Evolutionary conservation across 1,140 invertebrate species (phyloP).

Genomic region (Aphaenogaster ashmeadi): DNA sequence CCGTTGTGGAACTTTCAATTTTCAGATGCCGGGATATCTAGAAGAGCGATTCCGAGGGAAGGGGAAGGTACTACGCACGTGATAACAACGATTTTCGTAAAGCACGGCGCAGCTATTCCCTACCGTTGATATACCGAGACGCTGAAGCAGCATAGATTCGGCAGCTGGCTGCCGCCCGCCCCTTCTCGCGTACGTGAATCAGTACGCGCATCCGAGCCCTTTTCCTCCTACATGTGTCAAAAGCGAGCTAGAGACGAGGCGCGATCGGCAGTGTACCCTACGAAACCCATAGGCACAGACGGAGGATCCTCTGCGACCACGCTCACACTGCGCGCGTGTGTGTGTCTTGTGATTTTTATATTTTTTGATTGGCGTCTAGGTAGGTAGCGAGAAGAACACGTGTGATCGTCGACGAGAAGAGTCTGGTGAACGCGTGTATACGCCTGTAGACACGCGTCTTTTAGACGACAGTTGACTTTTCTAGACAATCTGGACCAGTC

Average conservation of each 20-base stretch:
- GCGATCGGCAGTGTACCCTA: conserved; percentile 4
- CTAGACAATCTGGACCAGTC: conserved; percentile 1
- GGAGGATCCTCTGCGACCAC: not conserved
- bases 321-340: not conserved
- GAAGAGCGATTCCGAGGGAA: conserved; percentile 85
- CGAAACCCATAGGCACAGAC: conserved; percentile 3
- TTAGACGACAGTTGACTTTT: conserved; percentile 15
- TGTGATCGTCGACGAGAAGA: conserved; percentile 26
- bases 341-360: conserved; percentile 43
- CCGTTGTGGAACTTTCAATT: conserved; percentile 78
- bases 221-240: conserved; percentile 34
- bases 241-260: conserved; percentile 53
- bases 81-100: conserved; percentile 79
- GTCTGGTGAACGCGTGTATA: not conserved
- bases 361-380: conserved; percentile 35
- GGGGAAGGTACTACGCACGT: conserved; percentile 82
- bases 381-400: conserved; percentile 14
- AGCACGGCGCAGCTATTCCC: conserved; percentile 61
- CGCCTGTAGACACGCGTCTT: not conserved
- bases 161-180: conserved; percentile 70
- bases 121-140: conserved; percentile 57
- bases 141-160: conserved; percentile 67
- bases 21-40: conserved; percentile 86
- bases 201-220: conserved; percentile 45
- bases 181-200: conserved; percentile 42